Base-by-base conservation (phyloP, 1,140 invertebrate genomes). In the Solenopsis invicta region DNA sequence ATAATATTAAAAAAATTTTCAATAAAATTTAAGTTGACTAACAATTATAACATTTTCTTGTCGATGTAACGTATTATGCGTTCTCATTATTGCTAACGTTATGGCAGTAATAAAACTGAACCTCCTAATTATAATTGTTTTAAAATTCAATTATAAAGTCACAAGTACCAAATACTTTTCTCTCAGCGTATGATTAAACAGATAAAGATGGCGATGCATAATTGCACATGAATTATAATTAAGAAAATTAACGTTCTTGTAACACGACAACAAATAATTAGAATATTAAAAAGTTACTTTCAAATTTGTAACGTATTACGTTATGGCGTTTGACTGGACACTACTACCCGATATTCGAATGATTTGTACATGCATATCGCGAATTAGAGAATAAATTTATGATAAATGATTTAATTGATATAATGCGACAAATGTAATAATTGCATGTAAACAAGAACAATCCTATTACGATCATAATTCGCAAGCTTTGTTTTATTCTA, bases 381-480 rank as follows among this genome's bases (percentile, higher is more conserved):
- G 50, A 37, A 74, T 74, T 74, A 74, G 50, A 45, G 18, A 56
- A 50, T 50, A 56, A 18, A 61, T 61, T 72, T 72, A 45, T 74
- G n/a, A 81, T 71, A 12, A 61, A 45, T 21, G 59, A 82, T 82
- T 82, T 52, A 69, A 82, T 54, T 74, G 18, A 34, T 61, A 61
- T 34, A 72, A 69, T 69, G 5, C 2, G 16, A 69, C 66, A 69
- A 72, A 82, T 61, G 24, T 59, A 72, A 56, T 82, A 72, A 82
- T 72, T 72, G 1, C 21, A 2, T 67, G 29, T 67, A n/a, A 82
- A 29, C 29, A 4, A 54, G 16, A 52, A 18, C 12, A 81, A 69
- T 81, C 34, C 48, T 69, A 82, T 84, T 82, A 34, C 8, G 45
- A 2, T 74, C 12, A n/a, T 61, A 48, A 74, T 84, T 45, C n/a